Percentiles rank a stretch among this genome's conserved stretches.
These are phyloP conservation scores for Ceuthmochares aereus DNA, from an alignment of 2,113 vertebrate genomes.

Conservation along the genomic window DNA sequence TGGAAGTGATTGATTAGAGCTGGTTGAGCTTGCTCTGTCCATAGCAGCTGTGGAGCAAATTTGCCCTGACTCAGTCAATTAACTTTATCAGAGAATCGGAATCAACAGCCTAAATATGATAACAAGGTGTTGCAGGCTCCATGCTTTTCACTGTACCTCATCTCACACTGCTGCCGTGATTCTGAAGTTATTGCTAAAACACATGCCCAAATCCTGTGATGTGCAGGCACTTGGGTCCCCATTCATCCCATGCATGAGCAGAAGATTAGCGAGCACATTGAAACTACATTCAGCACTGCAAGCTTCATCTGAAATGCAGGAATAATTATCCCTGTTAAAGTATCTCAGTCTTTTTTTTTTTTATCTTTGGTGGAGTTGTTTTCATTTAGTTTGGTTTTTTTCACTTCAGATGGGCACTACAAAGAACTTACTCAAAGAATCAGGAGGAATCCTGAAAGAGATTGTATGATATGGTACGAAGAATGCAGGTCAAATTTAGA, in stretches of 20 bases:
- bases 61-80: conserved; percentile 68
- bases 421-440: background rate
- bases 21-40: conserved; percentile 60
- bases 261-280: background rate
- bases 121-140: background rate
- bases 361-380: background rate
- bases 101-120: background rate
- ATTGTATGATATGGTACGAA: background rate
- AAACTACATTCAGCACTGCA: background rate
- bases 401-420: background rate
- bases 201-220: background rate
- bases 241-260: background rate
- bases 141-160: background rate
- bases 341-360: background rate
- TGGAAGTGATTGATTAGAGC: conserved; percentile 59
- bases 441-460: background rate
- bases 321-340: background rate
- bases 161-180: background rate
- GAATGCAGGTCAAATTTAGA: background rate
- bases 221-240: background rate
- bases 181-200: background rate
- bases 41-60: conserved; percentile 67
- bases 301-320: background rate
- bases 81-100: conserved; percentile 60
- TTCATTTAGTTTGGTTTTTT: background rate